Evolutionary conservation across 2,888 invertebrate genomes (phyloP), one percentile per base, ranked within the genome.

Genomic region (Tromatobia lineatoria): DNA sequence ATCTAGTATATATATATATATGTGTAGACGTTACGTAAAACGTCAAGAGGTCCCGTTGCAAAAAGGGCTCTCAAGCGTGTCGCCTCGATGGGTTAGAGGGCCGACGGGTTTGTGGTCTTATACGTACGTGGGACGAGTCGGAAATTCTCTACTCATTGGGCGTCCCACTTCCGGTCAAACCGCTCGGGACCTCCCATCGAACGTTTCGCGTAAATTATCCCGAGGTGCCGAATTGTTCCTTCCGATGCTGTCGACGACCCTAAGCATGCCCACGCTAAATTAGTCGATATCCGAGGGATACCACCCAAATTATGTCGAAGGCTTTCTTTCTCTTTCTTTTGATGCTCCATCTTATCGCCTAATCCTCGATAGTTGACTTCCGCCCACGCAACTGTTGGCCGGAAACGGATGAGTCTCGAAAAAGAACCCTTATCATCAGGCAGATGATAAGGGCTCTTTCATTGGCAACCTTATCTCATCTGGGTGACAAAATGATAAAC

Each of bases 131-230:
- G 20, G 20, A 66, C 42, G 13, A 45, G 20, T n/a, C 29, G 20
- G 66, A 42, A n/a, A 50, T 52, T 64, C 38, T 66, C 75, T 20
- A 42, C 13, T 25, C 38, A n/a, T 29, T 13, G 50, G 47, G 61
- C 42, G 25, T 52, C 25, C 42, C 13, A 42, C 59, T 45, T 47
- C 57, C 25, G 54, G 20, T 47, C 52, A 25, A 42, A 50, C 42
- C 54, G 20, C 54, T 45, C 64, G 79, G 20, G 45, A 52, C 42
- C 50, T 47, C 20, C 38, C 64, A 45, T 47, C 29, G 71, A 73
- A 52, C 25, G 38, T 66, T 73, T 45, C 54, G 18, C 73, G 45
- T 79, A 66, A 71, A 79, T 66, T 79, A 73, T 79, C 71, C 42
- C 66, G 42, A 54, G 64, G 64, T 71, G 59, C 23, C 50, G 23